Evolutionary conservation across 2,888 invertebrate genomes (phyloP).

Genomic region (Subacronicta megacephala): DNA sequence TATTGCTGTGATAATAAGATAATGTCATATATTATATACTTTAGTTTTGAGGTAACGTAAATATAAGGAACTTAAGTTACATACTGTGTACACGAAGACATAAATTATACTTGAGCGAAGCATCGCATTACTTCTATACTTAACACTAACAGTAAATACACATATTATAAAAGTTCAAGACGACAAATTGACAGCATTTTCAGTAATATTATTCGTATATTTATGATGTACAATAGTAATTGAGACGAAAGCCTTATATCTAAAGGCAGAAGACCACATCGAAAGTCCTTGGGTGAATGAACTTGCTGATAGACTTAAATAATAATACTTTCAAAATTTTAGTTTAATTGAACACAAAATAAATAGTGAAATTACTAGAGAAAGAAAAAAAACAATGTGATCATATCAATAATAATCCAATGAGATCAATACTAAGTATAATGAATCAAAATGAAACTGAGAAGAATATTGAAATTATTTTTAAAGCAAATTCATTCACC

Average conservation of each 20-base stretch:
- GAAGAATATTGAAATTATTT: slow-evolving; percentile 2
- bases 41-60: slow-evolving; percentile 49
- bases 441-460: neutral
- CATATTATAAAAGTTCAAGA: slow-evolving; percentile 78
- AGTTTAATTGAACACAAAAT: too few relatives aligned
- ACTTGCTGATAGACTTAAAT: slow-evolving; percentile 35
- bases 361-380: too few relatives aligned
- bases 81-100: slow-evolving; percentile 56
- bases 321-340: neutral
- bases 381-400: neutral
- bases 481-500: slow-evolving; percentile 51
- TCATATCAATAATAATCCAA: neutral
- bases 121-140: slow-evolving; percentile 72
- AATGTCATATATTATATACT: slow-evolving; percentile 14
- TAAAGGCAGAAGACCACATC: slow-evolving; percentile 73
- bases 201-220: slow-evolving; percentile 79
- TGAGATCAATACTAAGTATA: slow-evolving; percentile 2
- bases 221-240: slow-evolving; percentile 77
- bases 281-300: slow-evolving; percentile 57
- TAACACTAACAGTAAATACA: slow-evolving; percentile 73
- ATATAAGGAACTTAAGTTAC: slow-evolving; percentile 57
- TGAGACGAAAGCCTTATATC: slow-evolving; percentile 81
- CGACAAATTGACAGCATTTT: slow-evolving; percentile 87
- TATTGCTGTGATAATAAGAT: neutral
- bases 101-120: slow-evolving; percentile 72